A percentile compares a stretch with the other conserved stretches of the same genome.
phyloP scores from a whole-genome alignment of 1,140 invertebrate species.

The Drosophila persimilis region DNA sequence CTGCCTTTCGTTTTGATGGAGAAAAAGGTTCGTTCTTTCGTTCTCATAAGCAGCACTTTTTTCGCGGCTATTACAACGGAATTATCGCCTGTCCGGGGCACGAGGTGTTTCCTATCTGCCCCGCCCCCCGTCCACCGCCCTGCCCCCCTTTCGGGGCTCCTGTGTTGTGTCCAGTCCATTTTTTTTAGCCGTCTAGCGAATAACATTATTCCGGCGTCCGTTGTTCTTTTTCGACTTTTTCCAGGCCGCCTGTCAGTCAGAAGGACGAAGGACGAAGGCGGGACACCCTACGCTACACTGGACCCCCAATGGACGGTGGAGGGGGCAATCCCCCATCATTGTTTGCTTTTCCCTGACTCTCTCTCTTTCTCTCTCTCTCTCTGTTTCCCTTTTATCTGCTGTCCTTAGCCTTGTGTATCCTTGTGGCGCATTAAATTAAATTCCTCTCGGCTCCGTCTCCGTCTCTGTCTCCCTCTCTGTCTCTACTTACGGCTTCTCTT shows the following conservation, averaged over 20 bases:
- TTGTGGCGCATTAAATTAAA: conserved; percentile 47
- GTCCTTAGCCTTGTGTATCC: conserved; percentile 2
- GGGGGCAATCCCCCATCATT: conserved; percentile 16
- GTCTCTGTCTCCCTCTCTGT: conserved; percentile 23
- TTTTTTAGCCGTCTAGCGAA: conserved; percentile 37
- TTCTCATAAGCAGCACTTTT: conserved; percentile 51
- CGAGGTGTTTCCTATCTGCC: conserved; percentile 7
- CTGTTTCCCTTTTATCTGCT: too few species aligned
- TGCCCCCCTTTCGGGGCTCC: conserved; percentile 18
- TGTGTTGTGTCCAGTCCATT: conserved; percentile 15
- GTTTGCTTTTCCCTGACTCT: conserved; percentile 29
- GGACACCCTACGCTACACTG: neutral
- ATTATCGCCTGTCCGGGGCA: conserved; percentile 60
- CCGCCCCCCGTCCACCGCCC: neutral
- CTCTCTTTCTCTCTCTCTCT: too few species aligned
- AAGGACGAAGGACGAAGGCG: conserved; percentile 25
- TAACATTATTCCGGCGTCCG: conserved; percentile 40
- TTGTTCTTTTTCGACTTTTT: conserved; percentile 51
- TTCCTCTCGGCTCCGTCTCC: conserved; percentile 27
- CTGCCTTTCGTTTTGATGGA: conserved; percentile 29
- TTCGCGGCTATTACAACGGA: conserved; percentile 74
- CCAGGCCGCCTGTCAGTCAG: conserved; percentile 33
- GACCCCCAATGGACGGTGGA: conserved; percentile 13
- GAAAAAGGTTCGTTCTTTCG: conserved; percentile 4
- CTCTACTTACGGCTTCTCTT: too few species aligned